These are phyloP conservation scores for Seriola quinqueradiata DNA, from an alignment of 2,113 vertebrate genomes.

Conservation along the genomic window DNA sequence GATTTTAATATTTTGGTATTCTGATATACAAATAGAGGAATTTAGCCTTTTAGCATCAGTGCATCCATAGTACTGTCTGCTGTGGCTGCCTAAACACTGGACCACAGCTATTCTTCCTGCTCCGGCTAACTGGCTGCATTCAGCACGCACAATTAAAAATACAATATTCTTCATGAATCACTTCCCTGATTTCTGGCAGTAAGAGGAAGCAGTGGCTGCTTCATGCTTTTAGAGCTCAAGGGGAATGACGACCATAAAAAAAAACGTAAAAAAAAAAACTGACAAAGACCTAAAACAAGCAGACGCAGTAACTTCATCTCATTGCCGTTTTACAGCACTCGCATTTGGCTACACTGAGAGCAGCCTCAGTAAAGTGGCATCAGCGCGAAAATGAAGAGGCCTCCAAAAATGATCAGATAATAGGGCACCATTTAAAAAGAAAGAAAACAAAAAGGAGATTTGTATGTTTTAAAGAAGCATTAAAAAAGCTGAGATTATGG, in stretches of 20 bases:
- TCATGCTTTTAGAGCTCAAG: constrained; percentile 19
- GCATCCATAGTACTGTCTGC: constrained; percentile 13
- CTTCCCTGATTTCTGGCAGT: not conserved
- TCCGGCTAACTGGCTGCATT: not conserved
- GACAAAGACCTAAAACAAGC: not conserved
- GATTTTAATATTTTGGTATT: not conserved
- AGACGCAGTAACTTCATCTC: not conserved
- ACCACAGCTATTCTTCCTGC: not conserved
- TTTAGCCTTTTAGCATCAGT: constrained; percentile 29
- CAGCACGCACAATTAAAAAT: not conserved
- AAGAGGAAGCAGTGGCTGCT: constrained; percentile 21
- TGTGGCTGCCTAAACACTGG: constrained; percentile 11
- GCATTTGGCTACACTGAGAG: constrained; percentile 7
- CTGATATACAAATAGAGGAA: not conserved
- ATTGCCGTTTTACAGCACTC: not conserved
- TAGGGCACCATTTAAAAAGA: not conserved
- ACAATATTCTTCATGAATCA: not conserved
- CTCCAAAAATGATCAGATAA: not conserved
- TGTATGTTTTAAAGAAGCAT: not conserved
- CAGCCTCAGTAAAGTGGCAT: not conserved
- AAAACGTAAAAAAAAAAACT: not conserved
- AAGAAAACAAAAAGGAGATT: not conserved
- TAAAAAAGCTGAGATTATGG: not conserved
- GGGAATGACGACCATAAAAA: not conserved
- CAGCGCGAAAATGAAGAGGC: not conserved